phyloP scores from a whole-genome alignment of 1,140 invertebrate genomes.

The Drosophila hydei region DNA sequence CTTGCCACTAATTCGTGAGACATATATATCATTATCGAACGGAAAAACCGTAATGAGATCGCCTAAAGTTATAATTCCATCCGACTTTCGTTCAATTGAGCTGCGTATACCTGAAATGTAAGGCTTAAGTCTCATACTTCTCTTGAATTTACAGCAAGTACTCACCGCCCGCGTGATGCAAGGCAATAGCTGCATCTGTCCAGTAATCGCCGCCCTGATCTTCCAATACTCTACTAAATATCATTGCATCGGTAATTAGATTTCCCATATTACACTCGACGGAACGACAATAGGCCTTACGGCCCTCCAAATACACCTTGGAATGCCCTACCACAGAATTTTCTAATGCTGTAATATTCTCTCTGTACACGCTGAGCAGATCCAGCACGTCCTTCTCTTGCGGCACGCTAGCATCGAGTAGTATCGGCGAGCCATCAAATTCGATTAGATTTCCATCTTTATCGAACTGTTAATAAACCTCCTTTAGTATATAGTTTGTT shows the following conservation, averaged over 20 bases:
- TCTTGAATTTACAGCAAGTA: neutral
- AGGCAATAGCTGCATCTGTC: slow-evolving; percentile 90
- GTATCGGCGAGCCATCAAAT: slow-evolving; percentile 91
- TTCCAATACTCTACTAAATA: slow-evolving; percentile 84
- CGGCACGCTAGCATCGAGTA: slow-evolving; percentile 88
- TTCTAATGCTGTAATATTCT: slow-evolving; percentile 86
- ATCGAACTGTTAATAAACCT: slow-evolving; percentile 87
- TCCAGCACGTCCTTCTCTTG: slow-evolving; percentile 88
- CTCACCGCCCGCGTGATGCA: slow-evolving; percentile 88
- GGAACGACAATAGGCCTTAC: slow-evolving; percentile 86
- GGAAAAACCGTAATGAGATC: slow-evolving; percentile 85
- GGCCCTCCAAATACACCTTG: slow-evolving; percentile 87
- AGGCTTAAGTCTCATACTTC: too few relatives aligned
- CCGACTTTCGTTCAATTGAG: slow-evolving; percentile 59
- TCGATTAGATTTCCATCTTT: slow-evolving; percentile 88
- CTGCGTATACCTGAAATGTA: slow-evolving; percentile 63
- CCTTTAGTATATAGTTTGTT: neutral
- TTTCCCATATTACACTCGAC: slow-evolving; percentile 94
- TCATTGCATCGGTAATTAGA: slow-evolving; percentile 90
- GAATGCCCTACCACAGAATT: slow-evolving; percentile 87
- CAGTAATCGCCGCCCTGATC: slow-evolving; percentile 85
- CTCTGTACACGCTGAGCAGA: slow-evolving; percentile 86
- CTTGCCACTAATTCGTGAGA: slow-evolving; percentile 85
- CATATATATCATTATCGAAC: slow-evolving; percentile 85
- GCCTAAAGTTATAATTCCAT: slow-evolving; percentile 67